Conservation (phyloP, 2,113 vertebrate genomes). For the Murina feae region DNA sequence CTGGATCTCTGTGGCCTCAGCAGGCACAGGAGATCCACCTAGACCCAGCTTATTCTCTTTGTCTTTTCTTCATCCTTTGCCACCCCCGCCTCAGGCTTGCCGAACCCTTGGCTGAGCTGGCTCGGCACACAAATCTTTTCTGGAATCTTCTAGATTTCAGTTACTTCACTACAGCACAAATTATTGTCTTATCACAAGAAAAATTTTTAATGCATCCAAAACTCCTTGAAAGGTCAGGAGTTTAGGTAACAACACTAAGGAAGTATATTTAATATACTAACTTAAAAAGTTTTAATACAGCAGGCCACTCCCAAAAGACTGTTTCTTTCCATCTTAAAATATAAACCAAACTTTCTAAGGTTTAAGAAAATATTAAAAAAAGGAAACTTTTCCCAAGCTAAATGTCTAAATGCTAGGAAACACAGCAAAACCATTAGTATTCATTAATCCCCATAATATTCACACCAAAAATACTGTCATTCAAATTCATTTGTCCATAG, state of each 20-base stretch:
- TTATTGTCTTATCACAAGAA: neutral
- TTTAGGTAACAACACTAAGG: neutral
- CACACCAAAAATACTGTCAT: neutral
- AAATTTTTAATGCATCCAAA: neutral
- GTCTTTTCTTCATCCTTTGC: too few relatives aligned
- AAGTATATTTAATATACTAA: conserved; percentile 17
- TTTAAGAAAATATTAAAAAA: conserved; percentile 9
- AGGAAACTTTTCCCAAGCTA: neutral
- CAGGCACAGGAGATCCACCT: too few relatives aligned
- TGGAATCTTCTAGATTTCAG: conserved; percentile 15
- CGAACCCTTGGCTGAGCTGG: too few relatives aligned
- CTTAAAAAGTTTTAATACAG: neutral
- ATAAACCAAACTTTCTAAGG: neutral
- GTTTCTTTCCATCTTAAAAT: conserved; percentile 3
- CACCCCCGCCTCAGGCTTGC: too few relatives aligned
- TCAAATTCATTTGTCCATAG: neutral
- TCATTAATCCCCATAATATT: neutral
- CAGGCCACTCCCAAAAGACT: neutral
- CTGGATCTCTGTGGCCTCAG: too few relatives aligned
- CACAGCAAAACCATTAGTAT: neutral
- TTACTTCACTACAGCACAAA: neutral
- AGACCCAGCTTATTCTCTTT: too few relatives aligned
- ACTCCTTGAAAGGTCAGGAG: neutral
- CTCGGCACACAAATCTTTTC: neutral
- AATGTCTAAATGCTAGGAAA: neutral